Conservation (phyloP, 2,888 invertebrate genomes). For the Venusia cambrica region DNA sequence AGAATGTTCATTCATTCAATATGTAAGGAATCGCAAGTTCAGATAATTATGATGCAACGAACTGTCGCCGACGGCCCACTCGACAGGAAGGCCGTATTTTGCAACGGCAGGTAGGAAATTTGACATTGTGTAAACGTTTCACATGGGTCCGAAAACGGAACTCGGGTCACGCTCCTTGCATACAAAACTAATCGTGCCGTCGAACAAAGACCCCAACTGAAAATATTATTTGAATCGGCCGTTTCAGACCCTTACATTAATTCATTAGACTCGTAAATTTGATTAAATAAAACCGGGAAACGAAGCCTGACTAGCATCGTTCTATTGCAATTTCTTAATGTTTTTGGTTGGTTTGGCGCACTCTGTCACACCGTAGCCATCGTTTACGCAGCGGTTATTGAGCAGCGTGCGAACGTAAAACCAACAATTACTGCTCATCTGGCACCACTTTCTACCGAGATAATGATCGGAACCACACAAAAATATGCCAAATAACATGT, state of each 20-base stretch:
- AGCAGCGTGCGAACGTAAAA: slow-evolving; percentile 22
- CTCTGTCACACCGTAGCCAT: slow-evolving; percentile 3
- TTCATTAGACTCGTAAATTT: slow-evolving; percentile 14
- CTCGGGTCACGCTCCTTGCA: slow-evolving; percentile 63
- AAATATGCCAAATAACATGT: slow-evolving; percentile 24
- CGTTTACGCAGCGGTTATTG: slow-evolving; percentile 1
- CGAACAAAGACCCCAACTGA: slow-evolving; percentile 26
- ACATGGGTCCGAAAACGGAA: slow-evolving; percentile 68
- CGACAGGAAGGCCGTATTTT: slow-evolving; percentile 57
- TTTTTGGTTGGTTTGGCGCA: slow-evolving; percentile 10
- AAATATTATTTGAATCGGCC: slow-evolving; percentile 20
- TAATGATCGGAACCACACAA: slow-evolving; percentile 30
- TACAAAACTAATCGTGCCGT: slow-evolving; percentile 47
- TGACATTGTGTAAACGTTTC: slow-evolving; percentile 73
- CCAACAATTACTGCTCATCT: slow-evolving; percentile 24
- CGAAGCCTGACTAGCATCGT: slow-evolving; percentile 16
- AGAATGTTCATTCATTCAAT: no score
- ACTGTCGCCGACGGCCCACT: slow-evolving; percentile 39
- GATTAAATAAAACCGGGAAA: slow-evolving; percentile 15
- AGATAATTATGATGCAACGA: slow-evolving; percentile 18
- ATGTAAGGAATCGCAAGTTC: slow-evolving; percentile 12
- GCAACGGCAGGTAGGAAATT: slow-evolving; percentile 63
- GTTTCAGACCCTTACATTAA: slow-evolving; percentile 16
- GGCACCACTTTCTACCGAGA: slow-evolving; percentile 31
- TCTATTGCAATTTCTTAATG: slow-evolving; percentile 11